Conservation (phyloP, 2,113 vertebrate species). For the Origma solitaria region DNA sequence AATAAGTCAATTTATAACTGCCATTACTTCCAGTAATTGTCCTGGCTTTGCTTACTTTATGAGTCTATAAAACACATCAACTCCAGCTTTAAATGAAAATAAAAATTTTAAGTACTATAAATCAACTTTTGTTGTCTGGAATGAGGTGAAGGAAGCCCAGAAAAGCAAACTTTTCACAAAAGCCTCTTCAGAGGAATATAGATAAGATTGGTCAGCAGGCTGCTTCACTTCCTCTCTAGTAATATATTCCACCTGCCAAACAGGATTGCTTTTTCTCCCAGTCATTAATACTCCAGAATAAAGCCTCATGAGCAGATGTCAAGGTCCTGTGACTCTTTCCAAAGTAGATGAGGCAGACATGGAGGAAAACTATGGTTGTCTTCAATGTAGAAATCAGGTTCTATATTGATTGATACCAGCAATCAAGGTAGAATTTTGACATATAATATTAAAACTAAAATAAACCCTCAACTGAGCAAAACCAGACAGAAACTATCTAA, state of each 20-base stretch:
- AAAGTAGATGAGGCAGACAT: neutral
- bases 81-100: neutral
- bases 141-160: neutral
- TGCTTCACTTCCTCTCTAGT: neutral
- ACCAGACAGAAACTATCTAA: neutral
- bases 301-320: neutral
- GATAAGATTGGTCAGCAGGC: neutral
- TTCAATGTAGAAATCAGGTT: neutral
- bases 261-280: neutral
- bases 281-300: neutral
- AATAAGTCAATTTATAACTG: neutral
- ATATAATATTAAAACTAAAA: neutral
- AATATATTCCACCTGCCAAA: neutral
- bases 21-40: neutral
- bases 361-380: neutral
- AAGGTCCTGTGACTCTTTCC: neutral
- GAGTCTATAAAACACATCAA: neutral
- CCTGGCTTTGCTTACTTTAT: neutral
- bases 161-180: neutral
- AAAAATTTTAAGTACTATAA: neutral
- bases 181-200: neutral
- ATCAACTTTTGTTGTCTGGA: neutral
- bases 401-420: neutral
- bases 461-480: neutral
- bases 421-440: neutral